Evolutionary conservation across 2,888 invertebrate species (phyloP).

Genomic region (Nudaria mundana): DNA sequence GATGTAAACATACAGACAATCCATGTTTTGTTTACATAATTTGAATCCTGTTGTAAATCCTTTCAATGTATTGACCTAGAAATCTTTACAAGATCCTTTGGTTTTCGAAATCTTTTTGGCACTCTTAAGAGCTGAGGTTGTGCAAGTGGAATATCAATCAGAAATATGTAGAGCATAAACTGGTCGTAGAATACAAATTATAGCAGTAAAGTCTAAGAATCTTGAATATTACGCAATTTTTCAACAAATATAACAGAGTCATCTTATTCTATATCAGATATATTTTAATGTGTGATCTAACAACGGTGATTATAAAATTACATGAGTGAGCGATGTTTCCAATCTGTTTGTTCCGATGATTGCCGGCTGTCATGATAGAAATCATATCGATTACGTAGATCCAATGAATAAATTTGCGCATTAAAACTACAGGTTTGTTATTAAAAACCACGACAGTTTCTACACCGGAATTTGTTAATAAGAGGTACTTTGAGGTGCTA

Average conservation of each 20-base stretch:
- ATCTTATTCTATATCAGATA: slow-evolving; percentile 3
- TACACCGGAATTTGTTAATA: no score
- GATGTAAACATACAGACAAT: no score
- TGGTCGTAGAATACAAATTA: background rate
- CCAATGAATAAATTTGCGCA: no score
- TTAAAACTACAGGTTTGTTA: slow-evolving; percentile 10
- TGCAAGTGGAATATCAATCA: slow-evolving; percentile 9
- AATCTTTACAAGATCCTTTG: background rate
- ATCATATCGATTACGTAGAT: background rate
- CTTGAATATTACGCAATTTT: slow-evolving; percentile 15
- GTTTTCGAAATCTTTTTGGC: slow-evolving; percentile 11
- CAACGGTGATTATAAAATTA: slow-evolving; percentile 7
- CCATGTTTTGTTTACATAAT: no score
- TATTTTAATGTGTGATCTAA: background rate
- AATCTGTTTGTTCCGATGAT: slow-evolving; percentile 11
- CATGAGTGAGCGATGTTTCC: slow-evolving; percentile 17
- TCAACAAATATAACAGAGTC: slow-evolving; percentile 11
- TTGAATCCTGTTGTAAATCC: background rate
- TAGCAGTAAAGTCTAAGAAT: no score
- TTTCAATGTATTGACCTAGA: background rate
- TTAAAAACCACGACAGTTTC: no score
- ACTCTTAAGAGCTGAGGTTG: background rate
- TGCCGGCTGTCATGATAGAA: slow-evolving; percentile 9
- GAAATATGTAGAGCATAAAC: background rate
- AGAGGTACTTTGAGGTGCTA: no score